Evolutionary conservation across 2,797 vertebrate genomes (phyloP).

Genomic region (Peromyscus melanophrys): DNA sequence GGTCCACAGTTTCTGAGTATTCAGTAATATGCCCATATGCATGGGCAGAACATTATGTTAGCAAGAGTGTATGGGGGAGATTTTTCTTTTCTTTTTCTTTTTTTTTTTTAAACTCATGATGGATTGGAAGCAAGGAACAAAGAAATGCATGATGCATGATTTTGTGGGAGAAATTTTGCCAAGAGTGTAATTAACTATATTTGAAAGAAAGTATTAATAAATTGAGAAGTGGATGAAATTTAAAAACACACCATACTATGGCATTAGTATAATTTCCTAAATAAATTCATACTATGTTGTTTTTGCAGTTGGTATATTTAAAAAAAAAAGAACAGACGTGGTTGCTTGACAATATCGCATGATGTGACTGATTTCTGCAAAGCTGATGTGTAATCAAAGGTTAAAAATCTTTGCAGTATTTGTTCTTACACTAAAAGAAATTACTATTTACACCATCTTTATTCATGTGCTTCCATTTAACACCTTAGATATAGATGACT

Average conservation of each 20-base stretch:
- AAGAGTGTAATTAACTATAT: background rate
- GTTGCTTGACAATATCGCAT: background rate
- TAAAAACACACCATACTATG: background rate
- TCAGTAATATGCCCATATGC: background rate
- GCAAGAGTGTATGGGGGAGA: background rate
- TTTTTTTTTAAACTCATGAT: background rate
- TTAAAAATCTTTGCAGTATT: background rate
- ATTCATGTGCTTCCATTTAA: background rate
- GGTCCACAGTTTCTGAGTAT: background rate
- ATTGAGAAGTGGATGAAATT: slow-evolving; percentile 36
- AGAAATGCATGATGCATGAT: background rate
- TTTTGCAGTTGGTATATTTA: background rate
- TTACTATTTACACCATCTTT: background rate
- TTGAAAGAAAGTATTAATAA: background rate
- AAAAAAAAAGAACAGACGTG: background rate
- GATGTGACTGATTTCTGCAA: background rate
- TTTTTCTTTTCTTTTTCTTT: background rate
- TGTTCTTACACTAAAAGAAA: slow-evolving; percentile 6
- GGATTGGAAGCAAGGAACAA: background rate
- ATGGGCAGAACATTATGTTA: background rate
- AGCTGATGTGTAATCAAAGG: background rate
- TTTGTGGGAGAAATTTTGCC: background rate
- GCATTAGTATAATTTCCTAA: background rate
- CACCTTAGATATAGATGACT: background rate
- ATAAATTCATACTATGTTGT: background rate